Conservation (phyloP, 2,888 invertebrate species). For the Agrochola litura region DNA sequence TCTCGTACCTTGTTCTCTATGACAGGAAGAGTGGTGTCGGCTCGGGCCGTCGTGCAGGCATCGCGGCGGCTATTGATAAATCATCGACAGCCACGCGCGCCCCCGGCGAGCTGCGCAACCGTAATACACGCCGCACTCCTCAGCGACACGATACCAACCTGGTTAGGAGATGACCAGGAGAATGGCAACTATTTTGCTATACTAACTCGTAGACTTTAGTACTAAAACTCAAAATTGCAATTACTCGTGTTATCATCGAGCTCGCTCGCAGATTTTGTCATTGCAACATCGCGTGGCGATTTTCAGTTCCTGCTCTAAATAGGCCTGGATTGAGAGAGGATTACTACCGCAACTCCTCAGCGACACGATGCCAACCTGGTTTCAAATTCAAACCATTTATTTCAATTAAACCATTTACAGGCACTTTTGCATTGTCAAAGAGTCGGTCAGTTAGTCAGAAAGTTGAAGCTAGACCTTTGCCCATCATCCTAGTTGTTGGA, state of each 20-base stretch:
- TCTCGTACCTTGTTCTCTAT: conserved; percentile 63
- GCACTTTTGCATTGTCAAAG: too few relatives aligned
- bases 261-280: neutral
- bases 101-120: conserved; percentile 81
- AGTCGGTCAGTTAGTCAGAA: too few relatives aligned
- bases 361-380: too few relatives aligned
- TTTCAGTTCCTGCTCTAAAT: too few relatives aligned
- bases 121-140: conserved; percentile 72
- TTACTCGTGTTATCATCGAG: neutral
- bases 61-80: conserved; percentile 86
- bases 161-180: conserved; percentile 35
- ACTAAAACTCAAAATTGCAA: neutral
- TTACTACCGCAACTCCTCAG: too few relatives aligned
- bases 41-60: conserved; percentile 82
- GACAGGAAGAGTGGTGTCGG: conserved; percentile 82
- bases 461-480: too few relatives aligned
- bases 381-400: too few relatives aligned
- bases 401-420: too few relatives aligned
- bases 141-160: conserved; percentile 51
- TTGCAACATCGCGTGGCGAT: neutral
- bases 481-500: too few relatives aligned
- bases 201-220: neutral
- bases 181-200: conserved; percentile 4
- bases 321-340: too few relatives aligned
- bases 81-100: conserved; percentile 89